Percentiles rank a stretch among this genome's conserved stretches.
Conservation (phyloP, 2,797 vertebrate species). For the Rhinella marina region DNA sequence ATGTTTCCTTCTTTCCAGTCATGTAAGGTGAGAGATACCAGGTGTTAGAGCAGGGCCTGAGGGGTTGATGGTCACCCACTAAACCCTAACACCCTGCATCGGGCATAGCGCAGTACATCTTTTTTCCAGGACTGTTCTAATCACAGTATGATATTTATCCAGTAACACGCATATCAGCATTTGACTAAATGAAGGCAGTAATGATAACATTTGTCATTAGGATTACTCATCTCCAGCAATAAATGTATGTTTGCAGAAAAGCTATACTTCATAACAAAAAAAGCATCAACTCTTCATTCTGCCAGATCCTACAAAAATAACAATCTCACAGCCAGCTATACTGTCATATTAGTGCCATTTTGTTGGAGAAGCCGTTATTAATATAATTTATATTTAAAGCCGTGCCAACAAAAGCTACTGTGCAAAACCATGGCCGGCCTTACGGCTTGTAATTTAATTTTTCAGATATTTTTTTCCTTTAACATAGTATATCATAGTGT, state of each 20-base stretch:
- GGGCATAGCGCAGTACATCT: no score
- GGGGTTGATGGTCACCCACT: no score
- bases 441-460: background rate
- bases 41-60: no score
- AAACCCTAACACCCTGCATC: no score
- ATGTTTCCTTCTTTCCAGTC: no score
- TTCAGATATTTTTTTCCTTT: conserved; percentile 13
- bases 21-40: no score
- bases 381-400: background rate
- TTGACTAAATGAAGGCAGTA: background rate
- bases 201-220: background rate
- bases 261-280: background rate
- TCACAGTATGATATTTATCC: background rate
- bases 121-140: background rate
- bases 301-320: conserved; percentile 17
- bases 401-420: background rate
- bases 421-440: background rate
- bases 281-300: background rate
- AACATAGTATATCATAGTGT: background rate
- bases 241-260: background rate
- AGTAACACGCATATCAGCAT: background rate
- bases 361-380: background rate
- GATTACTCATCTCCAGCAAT: background rate
- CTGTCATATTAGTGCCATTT: conserved; percentile 15
- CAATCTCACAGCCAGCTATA: conserved; percentile 13